These are phyloP conservation scores for Cichladusa arquata DNA, from an alignment of 2,113 vertebrate species.

Conservation along the genomic window DNA sequence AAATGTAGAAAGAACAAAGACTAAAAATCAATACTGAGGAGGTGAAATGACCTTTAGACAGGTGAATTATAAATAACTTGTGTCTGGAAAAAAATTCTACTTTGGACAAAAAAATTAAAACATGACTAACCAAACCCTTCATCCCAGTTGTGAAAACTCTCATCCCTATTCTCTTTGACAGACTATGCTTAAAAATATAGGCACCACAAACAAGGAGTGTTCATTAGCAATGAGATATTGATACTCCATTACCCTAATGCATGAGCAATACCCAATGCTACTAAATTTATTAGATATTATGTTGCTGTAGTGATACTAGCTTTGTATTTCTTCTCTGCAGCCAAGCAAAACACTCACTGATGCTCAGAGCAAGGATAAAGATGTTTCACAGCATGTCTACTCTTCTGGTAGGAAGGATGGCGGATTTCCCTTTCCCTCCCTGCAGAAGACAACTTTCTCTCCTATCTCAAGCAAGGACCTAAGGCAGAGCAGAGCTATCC, in stretches of 20 bases:
- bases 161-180: neutral
- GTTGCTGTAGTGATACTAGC: neutral
- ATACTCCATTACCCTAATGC: neutral
- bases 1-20: neutral
- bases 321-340: neutral
- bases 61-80: neutral
- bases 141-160: neutral
- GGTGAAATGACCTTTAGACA: neutral
- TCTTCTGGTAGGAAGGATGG: neutral
- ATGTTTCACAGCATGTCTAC: rapidly evolving
- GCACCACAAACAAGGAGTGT: neutral
- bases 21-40: neutral
- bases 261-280: neutral
- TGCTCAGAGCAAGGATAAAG: neutral
- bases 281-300: neutral
- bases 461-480: neutral
- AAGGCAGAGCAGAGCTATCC: neutral
- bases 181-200: neutral
- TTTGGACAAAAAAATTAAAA: neutral
- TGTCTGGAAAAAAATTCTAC: neutral
- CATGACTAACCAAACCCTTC: neutral
- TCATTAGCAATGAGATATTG: neutral
- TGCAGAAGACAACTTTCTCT: neutral
- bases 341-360: neutral
- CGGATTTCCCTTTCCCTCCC: neutral